Evolutionary conservation across 2,113 vertebrate genomes (phyloP).

Genomic region (Irena cyanogastra): DNA sequence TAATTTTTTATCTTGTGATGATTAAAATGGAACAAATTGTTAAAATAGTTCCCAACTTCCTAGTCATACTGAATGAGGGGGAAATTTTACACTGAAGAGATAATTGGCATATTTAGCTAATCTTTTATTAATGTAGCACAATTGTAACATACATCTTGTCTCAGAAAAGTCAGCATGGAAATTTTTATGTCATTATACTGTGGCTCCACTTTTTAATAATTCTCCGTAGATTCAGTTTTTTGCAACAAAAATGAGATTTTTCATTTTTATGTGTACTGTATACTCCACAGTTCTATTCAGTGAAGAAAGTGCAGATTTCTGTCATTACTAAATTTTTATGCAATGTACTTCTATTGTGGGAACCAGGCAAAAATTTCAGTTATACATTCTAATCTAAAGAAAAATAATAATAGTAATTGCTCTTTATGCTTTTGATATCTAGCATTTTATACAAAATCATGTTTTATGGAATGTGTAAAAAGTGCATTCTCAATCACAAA

Average conservation of each 20-base stretch:
- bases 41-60: constrained; percentile 4
- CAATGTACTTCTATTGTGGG: neutral
- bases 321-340: neutral
- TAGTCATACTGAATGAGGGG: neutral
- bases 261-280: neutral
- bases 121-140: constrained; percentile 54
- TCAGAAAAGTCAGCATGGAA: constrained; percentile 50
- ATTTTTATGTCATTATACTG: constrained; percentile 50
- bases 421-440: neutral
- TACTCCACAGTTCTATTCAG: neutral
- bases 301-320: neutral
- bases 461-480: neutral
- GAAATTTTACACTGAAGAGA: constrained; percentile 28
- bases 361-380: neutral
- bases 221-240: constrained; percentile 13
- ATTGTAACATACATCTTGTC: constrained; percentile 42
- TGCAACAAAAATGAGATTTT: neutral
- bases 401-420: neutral
- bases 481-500: neutral
- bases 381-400: neutral
- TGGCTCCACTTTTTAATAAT: constrained; percentile 23
- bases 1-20: neutral
- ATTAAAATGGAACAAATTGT: constrained; percentile 33
- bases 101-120: constrained; percentile 40
- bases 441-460: neutral